Evolutionary conservation across 2,888 invertebrate species (phyloP), one percentile per base, ranked within the genome.

Genomic region (Rhagium mordax): DNA sequence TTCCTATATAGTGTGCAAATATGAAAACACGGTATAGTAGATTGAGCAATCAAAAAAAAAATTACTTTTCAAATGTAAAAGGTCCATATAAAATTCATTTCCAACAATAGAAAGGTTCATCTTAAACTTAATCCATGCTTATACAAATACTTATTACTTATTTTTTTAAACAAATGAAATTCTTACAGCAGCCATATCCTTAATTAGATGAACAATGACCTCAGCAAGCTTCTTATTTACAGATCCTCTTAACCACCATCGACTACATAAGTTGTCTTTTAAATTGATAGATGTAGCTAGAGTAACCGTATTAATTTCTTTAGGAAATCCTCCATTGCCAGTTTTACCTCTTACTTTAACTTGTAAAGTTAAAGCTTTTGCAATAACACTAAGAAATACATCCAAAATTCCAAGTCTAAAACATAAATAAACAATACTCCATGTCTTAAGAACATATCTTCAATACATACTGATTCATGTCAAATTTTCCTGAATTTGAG

Each of bases 161-260:
- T n/a, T n/a, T n/a, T n/a, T n/a, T n/a, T n/a, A n/a, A n/a, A n/a
- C n/a, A n/a, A n/a, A n/a, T n/a, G 6, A 33, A 64, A 18, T 51
- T 89, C 90, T 90, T 89, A 97, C 98, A 85, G 94, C 93, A 18
- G 96, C 95, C 94, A 99, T 96, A 84, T 99, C 98, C 75, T 95
- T 93, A 16, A 99, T 91, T 5, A 99, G 90, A 69, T 92, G 92
- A 51, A 97, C 95, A 55, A 98, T 96, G 62, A 94, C 93, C 85
- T 96, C 95, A 0, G 98, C 96, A 74, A 97, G 92, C 85, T 96
- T 95, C 78, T 94, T 92, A 13, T 94, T 93, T 78, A 96, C 95
- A 69, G 92, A 90, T 0, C 98, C 98, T 73, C 95, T 90, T 84
- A 98, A 90, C 92, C 96, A 98, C 98, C 98, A 98, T 71, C 90